Evolutionary conservation across 2,113 vertebrate genomes (phyloP), one percentile per base, ranked within the genome.

Genomic region (Hippocampus zosterae): DNA sequence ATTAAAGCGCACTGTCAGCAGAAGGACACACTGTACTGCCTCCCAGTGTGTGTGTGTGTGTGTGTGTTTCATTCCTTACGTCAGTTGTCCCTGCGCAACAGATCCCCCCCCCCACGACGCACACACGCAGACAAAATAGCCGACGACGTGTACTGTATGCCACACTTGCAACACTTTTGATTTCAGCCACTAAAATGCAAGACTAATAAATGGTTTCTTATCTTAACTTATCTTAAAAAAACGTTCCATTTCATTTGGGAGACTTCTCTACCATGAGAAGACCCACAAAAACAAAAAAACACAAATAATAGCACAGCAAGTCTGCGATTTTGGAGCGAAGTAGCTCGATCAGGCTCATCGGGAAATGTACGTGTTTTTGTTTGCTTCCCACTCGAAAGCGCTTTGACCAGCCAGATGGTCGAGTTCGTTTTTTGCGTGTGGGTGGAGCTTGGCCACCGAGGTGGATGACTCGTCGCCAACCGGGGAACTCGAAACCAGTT

Each of bases 1-100:
- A 88, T 88, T 88, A 86, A 87, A 88, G 83, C 84, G 85, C 86
- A 84, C 69, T 78, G 84, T 89, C 88, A 89, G 88, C 86, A 88
- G 78, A 85, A 76, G 80, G 72, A 53, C 80, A 52, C 15, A 10
- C 64, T 15, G 13, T 67, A 69, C 68, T 66, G 21, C 23, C 4
- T 4, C 55, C 3, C 27, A 3, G 29, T 29, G 66, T 27, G 68
- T 23, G 68, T 41, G 65, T 56, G 66, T 63, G 74, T 50, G 44
- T 57, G 56, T 23, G 64, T 57, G 52, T 50, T 50, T 50, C 23
- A 25, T 27, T 13, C 23, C 23, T 25, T 15, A 27, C 55, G 50
- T 48, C 67, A 44, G 65, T 56, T 64, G 83, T 73, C 77, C 88
- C 74, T 25, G 33, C 80, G 85, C 79, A 81, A 82, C 18, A 75